phyloP scores from a whole-genome alignment of 1,140 invertebrate genomes.

The Lucilia sericata region DNA sequence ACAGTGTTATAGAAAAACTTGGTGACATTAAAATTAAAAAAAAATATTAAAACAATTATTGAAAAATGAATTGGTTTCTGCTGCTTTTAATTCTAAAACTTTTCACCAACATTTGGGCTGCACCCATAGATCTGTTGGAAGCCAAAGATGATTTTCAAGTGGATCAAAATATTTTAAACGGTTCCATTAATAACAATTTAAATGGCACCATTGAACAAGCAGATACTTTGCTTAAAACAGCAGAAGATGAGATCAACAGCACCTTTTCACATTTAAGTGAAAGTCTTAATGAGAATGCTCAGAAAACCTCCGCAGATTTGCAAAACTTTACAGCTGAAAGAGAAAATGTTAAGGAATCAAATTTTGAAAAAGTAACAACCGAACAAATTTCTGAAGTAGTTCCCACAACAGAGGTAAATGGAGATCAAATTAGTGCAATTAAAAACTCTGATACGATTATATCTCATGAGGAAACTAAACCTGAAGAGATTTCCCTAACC shows the following conservation, averaged over 20 bases:
- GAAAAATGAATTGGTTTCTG: slow-evolving; percentile 16
- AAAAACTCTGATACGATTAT: no score
- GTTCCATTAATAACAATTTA: not conserved
- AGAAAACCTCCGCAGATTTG: no score
- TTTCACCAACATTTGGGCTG: not conserved
- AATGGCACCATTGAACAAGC: not conserved
- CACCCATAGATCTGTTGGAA: not conserved
- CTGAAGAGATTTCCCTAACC: no score
- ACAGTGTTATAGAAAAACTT: no score
- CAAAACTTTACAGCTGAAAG: not conserved
- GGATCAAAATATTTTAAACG: not conserved
- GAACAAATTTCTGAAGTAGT: not conserved
- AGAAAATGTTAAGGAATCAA: not conserved
- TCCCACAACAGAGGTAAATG: not conserved
- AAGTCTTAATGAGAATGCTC: no score
- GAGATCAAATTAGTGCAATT: not conserved
- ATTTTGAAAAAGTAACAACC: not conserved
- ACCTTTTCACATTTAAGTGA: no score
- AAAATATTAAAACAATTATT: not conserved
- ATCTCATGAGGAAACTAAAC: no score
- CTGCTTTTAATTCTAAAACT: not conserved
- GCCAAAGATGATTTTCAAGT: not conserved
- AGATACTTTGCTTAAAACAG: not conserved
- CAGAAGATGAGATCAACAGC: no score
- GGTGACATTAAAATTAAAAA: no score